A percentile compares a stretch with the other conserved stretches of the same genome.
Conservation (phyloP, 2,113 vertebrate genomes). For the Xenopus laevis region DNA sequence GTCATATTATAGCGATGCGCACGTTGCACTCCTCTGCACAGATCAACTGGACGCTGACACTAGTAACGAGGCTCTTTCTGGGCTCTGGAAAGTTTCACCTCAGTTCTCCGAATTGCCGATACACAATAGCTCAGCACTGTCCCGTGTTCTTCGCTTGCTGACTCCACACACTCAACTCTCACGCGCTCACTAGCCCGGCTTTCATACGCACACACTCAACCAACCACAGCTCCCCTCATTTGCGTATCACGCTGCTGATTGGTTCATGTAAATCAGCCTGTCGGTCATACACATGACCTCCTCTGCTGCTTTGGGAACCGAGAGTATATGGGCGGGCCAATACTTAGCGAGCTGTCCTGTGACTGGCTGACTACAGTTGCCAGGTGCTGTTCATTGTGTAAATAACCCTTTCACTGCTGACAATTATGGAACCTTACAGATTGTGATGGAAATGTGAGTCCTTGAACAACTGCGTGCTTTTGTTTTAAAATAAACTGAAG, state of each 20-base stretch:
- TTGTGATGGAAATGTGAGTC: no score
- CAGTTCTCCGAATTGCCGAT: no score
- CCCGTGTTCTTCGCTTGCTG: neutral
- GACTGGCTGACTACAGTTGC: conserved; percentile 2
- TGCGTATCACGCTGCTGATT: conserved; percentile 52
- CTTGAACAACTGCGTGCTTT: no score
- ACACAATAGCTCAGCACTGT: neutral
- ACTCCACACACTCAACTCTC: neutral
- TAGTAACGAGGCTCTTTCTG: no score
- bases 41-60: no score
- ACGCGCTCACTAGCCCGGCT: neutral
- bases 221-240: conserved; percentile 49
- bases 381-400: neutral
- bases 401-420: conserved; percentile 24
- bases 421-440: no score
- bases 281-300: neutral
- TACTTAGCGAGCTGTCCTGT: neutral
- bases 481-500: no score
- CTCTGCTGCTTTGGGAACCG: neutral
- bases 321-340: conserved; percentile 9
- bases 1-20: conserved; percentile 58
- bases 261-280: conserved; percentile 54
- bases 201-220: conserved; percentile 47
- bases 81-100: no score
- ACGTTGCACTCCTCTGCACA: no score